phyloP scores from a whole-genome alignment of 2,888 invertebrate species.

The Euclidia mi region DNA sequence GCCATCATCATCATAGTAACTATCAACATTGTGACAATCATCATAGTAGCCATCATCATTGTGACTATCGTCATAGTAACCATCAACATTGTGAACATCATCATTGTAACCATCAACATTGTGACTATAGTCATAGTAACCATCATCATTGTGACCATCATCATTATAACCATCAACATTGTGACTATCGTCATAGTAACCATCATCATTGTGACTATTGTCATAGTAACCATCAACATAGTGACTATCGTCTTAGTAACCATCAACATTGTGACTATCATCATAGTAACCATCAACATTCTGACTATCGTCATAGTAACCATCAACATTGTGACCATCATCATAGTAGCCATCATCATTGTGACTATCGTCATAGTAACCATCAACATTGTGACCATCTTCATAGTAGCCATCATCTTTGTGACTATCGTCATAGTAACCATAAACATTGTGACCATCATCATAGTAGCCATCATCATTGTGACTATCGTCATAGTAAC shows the following conservation, averaged over 20 bases:
- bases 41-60: not conserved
- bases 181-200: slow-evolving; percentile 10
- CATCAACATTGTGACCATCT: not conserved
- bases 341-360: not conserved
- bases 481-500: not conserved
- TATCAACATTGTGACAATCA: slow-evolving; percentile 15
- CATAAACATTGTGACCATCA: not conserved
- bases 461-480: not conserved
- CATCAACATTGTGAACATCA: not conserved
- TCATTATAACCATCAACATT: not conserved
- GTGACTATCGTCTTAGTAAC: not conserved
- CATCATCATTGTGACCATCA: slow-evolving; percentile 18
- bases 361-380: slow-evolving; percentile 3
- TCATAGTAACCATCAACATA: not conserved
- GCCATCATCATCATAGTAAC: slow-evolving; percentile 13
- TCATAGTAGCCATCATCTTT: not conserved
- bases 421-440: not conserved
- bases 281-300: not conserved
- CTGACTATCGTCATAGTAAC: slow-evolving; percentile 7
- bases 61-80: slow-evolving; percentile 20
- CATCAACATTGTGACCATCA: slow-evolving; percentile 7
- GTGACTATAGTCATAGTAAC: slow-evolving; percentile 17
- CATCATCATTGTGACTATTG: slow-evolving; percentile 18
- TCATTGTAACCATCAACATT: slow-evolving; percentile 8
- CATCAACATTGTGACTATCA: no score